Percentiles rank a stretch among this genome's conserved stretches.
Evolutionary conservation across 2,113 vertebrate species (phyloP).

Genomic region (Microcebus murinus): DNA sequence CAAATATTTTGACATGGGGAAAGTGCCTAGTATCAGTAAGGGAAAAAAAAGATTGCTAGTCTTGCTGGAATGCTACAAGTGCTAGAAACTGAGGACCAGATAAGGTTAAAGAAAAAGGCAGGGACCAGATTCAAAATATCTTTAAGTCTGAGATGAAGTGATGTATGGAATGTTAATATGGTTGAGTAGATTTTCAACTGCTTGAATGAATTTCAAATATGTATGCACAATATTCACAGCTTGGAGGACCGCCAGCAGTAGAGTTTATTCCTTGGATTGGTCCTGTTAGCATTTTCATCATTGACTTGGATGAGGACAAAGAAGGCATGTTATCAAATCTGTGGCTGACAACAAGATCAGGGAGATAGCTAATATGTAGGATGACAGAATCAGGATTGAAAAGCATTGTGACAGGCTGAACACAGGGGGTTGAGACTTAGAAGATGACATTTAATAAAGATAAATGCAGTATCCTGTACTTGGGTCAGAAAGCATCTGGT

Average conservation of each 20-base stretch:
- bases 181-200: background rate
- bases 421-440: background rate
- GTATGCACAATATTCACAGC: background rate
- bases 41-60: background rate
- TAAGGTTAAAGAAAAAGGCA: background rate
- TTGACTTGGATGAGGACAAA: slow-evolving; percentile 50
- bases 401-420: slow-evolving; percentile 49
- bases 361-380: background rate
- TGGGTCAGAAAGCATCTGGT: slow-evolving; percentile 42
- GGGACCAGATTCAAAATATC: background rate
- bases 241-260: background rate
- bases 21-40: background rate
- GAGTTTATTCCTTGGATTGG: background rate
- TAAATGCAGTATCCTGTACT: slow-evolving; percentile 39
- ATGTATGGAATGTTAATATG: background rate
- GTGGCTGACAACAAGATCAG: slow-evolving; percentile 40
- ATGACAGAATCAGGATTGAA: slow-evolving; percentile 55
- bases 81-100: background rate
- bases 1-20: background rate
- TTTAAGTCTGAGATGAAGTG: background rate
- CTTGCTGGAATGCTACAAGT: background rate
- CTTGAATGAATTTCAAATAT: background rate
- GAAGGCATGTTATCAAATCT: slow-evolving; percentile 58
- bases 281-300: slow-evolving; percentile 47
- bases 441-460: slow-evolving; percentile 62